phyloP scores from a whole-genome alignment of 2,888 invertebrate species.

The Subacronicta megacephala region DNA sequence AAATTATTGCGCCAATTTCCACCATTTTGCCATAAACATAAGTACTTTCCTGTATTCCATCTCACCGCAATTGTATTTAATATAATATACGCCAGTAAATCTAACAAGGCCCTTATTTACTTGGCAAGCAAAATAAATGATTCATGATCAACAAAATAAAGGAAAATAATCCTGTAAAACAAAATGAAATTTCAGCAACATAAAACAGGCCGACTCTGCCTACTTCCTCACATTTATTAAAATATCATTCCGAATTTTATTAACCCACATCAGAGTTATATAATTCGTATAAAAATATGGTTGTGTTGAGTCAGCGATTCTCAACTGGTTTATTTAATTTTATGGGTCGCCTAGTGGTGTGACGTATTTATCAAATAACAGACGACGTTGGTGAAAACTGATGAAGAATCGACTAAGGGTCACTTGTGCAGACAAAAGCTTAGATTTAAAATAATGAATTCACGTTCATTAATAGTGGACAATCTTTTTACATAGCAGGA shows the following conservation, averaged over 20 bases:
- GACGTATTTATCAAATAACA: too few species aligned
- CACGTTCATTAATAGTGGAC: too few species aligned
- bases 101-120: constrained; percentile 31
- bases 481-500: too few species aligned
- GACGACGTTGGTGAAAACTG: too few species aligned
- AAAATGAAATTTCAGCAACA: constrained; percentile 24
- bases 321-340: constrained; percentile 23
- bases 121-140: constrained; percentile 38
- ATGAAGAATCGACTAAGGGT: too few species aligned
- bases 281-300: constrained; percentile 28
- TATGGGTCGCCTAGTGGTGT: background rate
- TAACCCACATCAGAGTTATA: constrained; percentile 44
- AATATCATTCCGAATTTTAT: constrained; percentile 45
- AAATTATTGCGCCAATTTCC: background rate
- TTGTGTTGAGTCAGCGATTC: constrained; percentile 10
- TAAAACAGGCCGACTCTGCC: constrained; percentile 14
- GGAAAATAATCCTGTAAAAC: constrained; percentile 29
- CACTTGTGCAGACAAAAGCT: too few species aligned
- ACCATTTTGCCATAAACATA: background rate
- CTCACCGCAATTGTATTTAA: constrained; percentile 6
- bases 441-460: too few species aligned
- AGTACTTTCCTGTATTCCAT: background rate
- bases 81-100: constrained; percentile 24
- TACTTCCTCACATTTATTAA: constrained; percentile 43
- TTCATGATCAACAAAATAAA: constrained; percentile 44